Evolutionary conservation across 2,888 invertebrate genomes (phyloP).

Genomic region (Sthenelais limicola): DNA sequence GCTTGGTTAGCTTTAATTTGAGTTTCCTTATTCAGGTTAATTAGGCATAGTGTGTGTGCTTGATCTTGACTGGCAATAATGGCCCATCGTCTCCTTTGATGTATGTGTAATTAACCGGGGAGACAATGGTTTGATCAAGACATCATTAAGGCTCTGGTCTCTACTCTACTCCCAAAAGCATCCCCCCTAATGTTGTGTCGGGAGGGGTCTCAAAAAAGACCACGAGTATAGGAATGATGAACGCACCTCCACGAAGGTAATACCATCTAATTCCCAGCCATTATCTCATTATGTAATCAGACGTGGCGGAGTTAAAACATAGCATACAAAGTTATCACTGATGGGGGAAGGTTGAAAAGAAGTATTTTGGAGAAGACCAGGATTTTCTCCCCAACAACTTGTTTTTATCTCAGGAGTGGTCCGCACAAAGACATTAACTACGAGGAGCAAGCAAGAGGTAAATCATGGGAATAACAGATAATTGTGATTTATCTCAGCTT

Average conservation of each 20-base stretch:
- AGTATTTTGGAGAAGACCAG: too few relatives aligned
- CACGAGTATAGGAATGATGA: not conserved
- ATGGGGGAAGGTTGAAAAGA: too few relatives aligned
- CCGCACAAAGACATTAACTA: too few relatives aligned
- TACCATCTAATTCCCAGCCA: not conserved
- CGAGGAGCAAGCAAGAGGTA: too few relatives aligned
- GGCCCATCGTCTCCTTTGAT: slow-evolving; percentile 14
- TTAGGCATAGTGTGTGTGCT: not conserved
- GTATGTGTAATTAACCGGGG: slow-evolving; percentile 13
- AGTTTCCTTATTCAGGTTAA: slow-evolving; percentile 10
- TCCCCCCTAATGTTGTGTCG: not conserved
- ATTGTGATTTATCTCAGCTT: too few relatives aligned
- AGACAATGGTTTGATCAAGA: slow-evolving; percentile 13
- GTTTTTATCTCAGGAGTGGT: too few relatives aligned
- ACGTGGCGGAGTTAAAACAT: not conserved
- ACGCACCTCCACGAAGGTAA: not conserved
- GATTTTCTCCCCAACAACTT: too few relatives aligned
- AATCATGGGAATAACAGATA: too few relatives aligned
- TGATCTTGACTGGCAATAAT: not conserved
- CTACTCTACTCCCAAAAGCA: not conserved
- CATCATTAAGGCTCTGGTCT: slow-evolving; percentile 7
- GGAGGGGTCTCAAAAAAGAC: not conserved
- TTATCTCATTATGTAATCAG: not conserved
- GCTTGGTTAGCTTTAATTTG: too few relatives aligned
- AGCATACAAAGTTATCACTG: too few relatives aligned